phyloP scores from a whole-genome alignment of 2,113 vertebrate genomes.

The Eclectus roratus region DNA sequence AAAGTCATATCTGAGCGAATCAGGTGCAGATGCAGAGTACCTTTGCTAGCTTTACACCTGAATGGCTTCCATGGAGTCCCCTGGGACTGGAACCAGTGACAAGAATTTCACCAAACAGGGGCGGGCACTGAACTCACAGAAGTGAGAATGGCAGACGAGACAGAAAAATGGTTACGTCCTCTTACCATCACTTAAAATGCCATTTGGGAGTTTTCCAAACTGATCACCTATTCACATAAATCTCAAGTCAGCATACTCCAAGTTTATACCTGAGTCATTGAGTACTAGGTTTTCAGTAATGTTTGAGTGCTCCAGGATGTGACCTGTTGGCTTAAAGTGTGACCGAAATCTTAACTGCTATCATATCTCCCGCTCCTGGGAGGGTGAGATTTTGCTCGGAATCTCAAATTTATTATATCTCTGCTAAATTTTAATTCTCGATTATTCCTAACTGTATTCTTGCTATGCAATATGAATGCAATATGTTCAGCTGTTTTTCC shows the following conservation, averaged over 20 bases:
- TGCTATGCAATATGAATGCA: neutral
- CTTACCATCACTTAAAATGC: neutral
- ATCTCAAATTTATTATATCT: neutral
- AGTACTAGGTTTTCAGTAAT: neutral
- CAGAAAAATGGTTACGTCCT: neutral
- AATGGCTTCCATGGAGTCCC: neutral
- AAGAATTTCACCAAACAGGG: neutral
- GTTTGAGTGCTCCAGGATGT: neutral
- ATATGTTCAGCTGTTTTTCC: neutral
- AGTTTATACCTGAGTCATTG: neutral
- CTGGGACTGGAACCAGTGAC: neutral
- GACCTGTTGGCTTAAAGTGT: neutral
- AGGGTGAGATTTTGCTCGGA: neutral
- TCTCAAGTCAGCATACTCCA: neutral
- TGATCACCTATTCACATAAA: neutral
- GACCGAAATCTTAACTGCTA: neutral
- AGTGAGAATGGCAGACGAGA: neutral
- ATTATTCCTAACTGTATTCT: neutral
- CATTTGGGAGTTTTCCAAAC: neutral
- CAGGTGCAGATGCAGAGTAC: neutral
- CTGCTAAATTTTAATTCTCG: neutral
- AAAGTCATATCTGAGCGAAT: neutral
- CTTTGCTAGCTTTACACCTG: neutral
- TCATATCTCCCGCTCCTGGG: neutral
- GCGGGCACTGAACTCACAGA: neutral